Base-by-base conservation (phyloP, 2,113 vertebrate species). In the Oreotrochilus melanogaster region DNA sequence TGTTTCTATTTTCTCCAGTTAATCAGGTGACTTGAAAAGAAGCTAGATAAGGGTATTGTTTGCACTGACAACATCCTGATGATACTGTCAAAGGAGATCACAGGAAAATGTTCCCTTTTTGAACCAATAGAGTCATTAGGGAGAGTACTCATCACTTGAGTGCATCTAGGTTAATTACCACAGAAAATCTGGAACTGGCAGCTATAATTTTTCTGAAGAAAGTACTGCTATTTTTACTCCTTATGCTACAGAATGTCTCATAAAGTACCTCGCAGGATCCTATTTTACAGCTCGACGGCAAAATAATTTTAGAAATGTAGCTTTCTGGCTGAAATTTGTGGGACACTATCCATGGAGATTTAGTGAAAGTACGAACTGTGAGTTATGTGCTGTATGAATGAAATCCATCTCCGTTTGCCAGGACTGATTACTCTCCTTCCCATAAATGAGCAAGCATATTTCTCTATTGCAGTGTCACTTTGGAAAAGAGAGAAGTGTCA, bases 11-110 rank as follows among this genome's bases (percentile, higher is more conserved):
- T 98, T 98, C 98, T 96, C 86, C 93, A 97, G 98, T 98, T 99
- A 98, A 99, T 99, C 99, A 98, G 98, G 98, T 98, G 98, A 98
- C 98, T 98, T 98, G 98, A 99, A 99, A 98, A 98, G 98, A 97
- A 97, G 96, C 86, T 97, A 98, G 98, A 99, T 99, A 99, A 99
- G 98, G 93, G 97, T 96, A 98, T 99, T 99, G 98, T 99, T 97
- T 98, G 98, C 95, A 94, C 86, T 98, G 98, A 99, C 98, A 98
- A 98, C 98, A 98, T 98, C 97, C 98, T 95, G 98, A 98, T 98
- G 98, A 98, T 98, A 98, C 97, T 98, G 97, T 98, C 96, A 92
- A 97, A 97, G 98, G 97, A 98, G 98, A 98, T 98, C 97, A 98
- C 98, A 98, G 96, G 97, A 96, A 97, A 97, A 95, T 87, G 90